Evolutionary conservation across 2,888 invertebrate species (phyloP).

Genomic region (Ferrisia virgata): DNA sequence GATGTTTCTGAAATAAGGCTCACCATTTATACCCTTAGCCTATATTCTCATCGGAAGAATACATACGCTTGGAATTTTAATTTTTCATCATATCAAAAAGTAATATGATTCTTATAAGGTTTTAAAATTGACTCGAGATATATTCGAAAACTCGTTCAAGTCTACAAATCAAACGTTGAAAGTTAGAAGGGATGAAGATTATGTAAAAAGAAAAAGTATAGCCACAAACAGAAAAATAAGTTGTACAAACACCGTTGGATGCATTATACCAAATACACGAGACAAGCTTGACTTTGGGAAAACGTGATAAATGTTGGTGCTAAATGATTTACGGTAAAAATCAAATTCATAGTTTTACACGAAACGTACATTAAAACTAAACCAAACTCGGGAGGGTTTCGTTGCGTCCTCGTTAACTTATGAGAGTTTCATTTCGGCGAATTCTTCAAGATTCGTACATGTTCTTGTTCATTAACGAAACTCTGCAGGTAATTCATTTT

Average conservation of each 20-base stretch:
- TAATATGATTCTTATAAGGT: neutral
- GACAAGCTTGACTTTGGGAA: neutral
- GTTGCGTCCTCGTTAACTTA: constrained; percentile 11
- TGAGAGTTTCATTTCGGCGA: constrained; percentile 1
- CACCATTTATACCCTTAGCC: too few relatives aligned
- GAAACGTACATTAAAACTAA: constrained; percentile 2
- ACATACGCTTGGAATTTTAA: too few relatives aligned
- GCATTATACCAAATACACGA: neutral
- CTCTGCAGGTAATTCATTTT: neutral
- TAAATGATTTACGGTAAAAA: constrained; percentile 12
- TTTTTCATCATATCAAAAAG: too few relatives aligned
- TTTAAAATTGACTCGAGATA: neutral
- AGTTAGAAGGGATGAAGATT: neutral
- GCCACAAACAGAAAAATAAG: neutral
- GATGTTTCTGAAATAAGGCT: too few relatives aligned
- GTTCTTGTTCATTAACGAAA: neutral
- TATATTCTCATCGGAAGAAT: too few relatives aligned
- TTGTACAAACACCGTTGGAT: neutral
- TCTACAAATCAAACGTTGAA: neutral
- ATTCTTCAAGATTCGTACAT: neutral
- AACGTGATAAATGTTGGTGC: neutral
- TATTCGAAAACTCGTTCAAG: neutral
- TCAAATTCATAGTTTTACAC: constrained; percentile 12
- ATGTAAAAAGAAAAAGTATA: neutral
- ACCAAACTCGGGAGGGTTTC: constrained; percentile 4